Evolutionary conservation across 2,888 invertebrate genomes (phyloP).

Genomic region (Proisotoma minuta): DNA sequence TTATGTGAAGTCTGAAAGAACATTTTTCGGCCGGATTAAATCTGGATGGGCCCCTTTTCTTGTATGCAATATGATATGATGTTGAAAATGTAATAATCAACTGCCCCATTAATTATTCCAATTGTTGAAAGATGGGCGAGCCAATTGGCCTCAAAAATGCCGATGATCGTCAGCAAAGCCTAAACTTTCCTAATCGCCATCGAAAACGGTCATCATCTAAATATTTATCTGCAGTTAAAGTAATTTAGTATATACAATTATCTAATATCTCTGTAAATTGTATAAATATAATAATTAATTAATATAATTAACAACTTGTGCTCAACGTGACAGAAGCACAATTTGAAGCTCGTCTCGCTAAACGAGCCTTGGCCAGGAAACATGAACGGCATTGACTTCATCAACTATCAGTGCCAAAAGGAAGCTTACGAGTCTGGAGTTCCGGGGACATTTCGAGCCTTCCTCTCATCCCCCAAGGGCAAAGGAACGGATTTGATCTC

Average conservation of each 20-base stretch:
- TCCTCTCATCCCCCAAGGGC: slow-evolving; percentile 12
- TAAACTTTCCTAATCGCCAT: no score
- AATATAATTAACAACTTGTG: neutral
- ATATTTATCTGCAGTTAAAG: neutral
- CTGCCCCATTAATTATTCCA: no score
- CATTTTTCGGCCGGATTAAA: slow-evolving; percentile 25
- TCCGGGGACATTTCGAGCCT: slow-evolving; percentile 24
- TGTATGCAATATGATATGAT: no score
- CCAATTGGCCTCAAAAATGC: no score
- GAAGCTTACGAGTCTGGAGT: slow-evolving; percentile 23
- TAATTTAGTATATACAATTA: neutral
- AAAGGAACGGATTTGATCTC: neutral
- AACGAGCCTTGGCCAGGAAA: slow-evolving; percentile 32
- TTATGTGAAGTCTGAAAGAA: slow-evolving; percentile 13
- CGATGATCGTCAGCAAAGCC: no score
- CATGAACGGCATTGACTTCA: slow-evolving; percentile 25
- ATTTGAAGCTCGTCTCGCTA: slow-evolving; percentile 19
- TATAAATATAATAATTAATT: neutral
- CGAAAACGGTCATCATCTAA: no score
- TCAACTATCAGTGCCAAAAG: slow-evolving; percentile 30
- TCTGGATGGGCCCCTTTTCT: slow-evolving; percentile 27
- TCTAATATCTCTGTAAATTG: neutral
- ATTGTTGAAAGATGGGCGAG: no score
- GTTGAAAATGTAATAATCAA: no score
- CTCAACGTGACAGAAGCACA: slow-evolving; percentile 1